These are phyloP conservation scores for Eristalis intricaria DNA, from an alignment of 2,888 invertebrate genomes.

Conservation along the genomic window DNA sequence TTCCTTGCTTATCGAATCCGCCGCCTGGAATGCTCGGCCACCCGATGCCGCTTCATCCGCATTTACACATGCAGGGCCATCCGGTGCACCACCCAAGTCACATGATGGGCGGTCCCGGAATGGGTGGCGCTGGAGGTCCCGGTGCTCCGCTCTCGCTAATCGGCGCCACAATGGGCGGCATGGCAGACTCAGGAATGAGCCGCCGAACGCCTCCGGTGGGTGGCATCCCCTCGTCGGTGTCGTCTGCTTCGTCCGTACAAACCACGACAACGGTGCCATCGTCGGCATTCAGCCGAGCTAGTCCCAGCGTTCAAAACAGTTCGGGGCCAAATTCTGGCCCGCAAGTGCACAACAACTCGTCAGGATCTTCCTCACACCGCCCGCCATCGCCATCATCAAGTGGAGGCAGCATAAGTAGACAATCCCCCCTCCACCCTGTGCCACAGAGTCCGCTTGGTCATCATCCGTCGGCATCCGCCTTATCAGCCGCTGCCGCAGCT, in stretches of 20 bases:
- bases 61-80: constrained; percentile 78
- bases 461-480: constrained; percentile 80
- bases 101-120: constrained; percentile 77
- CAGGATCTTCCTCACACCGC: constrained; percentile 77
- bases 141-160: constrained; percentile 76
- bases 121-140: constrained; percentile 72
- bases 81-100: constrained; percentile 80
- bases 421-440: constrained; percentile 81
- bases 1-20: constrained; percentile 78
- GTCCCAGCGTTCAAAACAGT: constrained; percentile 80
- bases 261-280: constrained; percentile 80
- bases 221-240: constrained; percentile 78
- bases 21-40: constrained; percentile 79
- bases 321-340: constrained; percentile 75
- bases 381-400: constrained; percentile 80
- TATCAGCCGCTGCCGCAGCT: constrained; percentile 81
- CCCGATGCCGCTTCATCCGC: constrained; percentile 80
- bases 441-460: constrained; percentile 81
- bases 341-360: constrained; percentile 74
- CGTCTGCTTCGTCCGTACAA: constrained; percentile 75
- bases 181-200: constrained; percentile 73
- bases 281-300: constrained; percentile 81
- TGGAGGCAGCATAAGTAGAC: constrained; percentile 79
- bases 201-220: constrained; percentile 79
- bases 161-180: constrained; percentile 64